Percentiles rank a stretch among this genome's conserved stretches.
These are phyloP conservation scores for Microplitis deprimator DNA, from an alignment of 2,888 invertebrate species.

Conservation along the genomic window DNA sequence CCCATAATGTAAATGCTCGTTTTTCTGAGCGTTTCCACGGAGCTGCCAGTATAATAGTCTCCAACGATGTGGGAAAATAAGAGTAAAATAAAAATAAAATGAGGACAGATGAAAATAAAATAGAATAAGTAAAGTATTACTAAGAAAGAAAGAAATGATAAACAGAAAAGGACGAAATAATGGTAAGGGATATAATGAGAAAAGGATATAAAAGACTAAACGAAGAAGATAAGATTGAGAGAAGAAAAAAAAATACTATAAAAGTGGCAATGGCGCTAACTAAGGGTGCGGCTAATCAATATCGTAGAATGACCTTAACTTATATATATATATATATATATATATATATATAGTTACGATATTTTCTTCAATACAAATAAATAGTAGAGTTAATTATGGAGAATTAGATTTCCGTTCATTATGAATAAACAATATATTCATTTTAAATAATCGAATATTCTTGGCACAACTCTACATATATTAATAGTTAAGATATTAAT, in stretches of 20 bases:
- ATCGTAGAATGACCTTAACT: conserved; percentile 64
- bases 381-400: too few relatives aligned
- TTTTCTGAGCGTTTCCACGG: not conserved
- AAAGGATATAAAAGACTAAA: conserved; percentile 33
- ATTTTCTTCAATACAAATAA: too few relatives aligned
- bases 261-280: conserved; percentile 63
- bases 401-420: too few relatives aligned
- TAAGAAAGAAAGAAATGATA: conserved; percentile 43
- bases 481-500: too few relatives aligned
- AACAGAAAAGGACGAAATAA: conserved; percentile 44
- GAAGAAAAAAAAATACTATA: conserved; percentile 18
- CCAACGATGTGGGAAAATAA: not conserved
- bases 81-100: not conserved
- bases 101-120: not conserved
- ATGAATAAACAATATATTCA: too few relatives aligned
- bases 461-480: too few relatives aligned
- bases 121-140: conserved; percentile 29
- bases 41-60: not conserved
- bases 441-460: too few relatives aligned
- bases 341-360: too few relatives aligned
- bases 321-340: too few relatives aligned
- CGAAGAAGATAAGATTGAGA: conserved; percentile 25
- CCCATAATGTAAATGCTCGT: not conserved
- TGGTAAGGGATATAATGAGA: conserved; percentile 42
- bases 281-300: conserved; percentile 71